Conservation (phyloP, 2,888 invertebrate species). For the Hirtodrosophila duncani region DNA sequence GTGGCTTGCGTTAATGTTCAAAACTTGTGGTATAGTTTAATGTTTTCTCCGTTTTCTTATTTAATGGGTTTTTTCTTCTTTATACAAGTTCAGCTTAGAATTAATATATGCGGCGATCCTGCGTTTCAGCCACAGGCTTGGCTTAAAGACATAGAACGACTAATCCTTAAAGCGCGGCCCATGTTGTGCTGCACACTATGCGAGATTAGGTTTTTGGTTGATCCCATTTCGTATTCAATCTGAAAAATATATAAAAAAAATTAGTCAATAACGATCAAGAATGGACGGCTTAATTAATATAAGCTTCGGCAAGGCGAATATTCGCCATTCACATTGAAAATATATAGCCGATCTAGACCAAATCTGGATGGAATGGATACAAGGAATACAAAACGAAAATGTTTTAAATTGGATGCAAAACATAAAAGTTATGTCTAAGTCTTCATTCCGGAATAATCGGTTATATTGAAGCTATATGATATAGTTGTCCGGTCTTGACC, state of each 20-base stretch:
- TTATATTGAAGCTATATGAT: no score
- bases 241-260: conserved; percentile 14
- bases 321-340: no score
- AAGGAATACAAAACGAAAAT: no score
- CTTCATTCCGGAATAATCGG: no score
- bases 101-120: conserved; percentile 16
- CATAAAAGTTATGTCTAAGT: no score
- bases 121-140: conserved; percentile 5
- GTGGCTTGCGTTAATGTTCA: conserved; percentile 20
- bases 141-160: conserved; percentile 22
- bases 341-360: no score
- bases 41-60: conserved; percentile 12
- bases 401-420: no score
- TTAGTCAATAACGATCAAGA: no score
- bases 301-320: no score
- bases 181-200: conserved; percentile 56
- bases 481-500: no score
- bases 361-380: no score
- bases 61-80: conserved; percentile 37
- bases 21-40: conserved; percentile 13
- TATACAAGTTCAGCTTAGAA: conserved; percentile 54
- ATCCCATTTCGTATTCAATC: conserved; percentile 57
- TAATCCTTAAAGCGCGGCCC: conserved; percentile 54
- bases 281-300: no score
- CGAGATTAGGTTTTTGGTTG: conserved; percentile 67